A percentile compares a stretch with the other conserved stretches of the same genome.
Evolutionary conservation across 2,797 vertebrate species (phyloP).

Genomic region (Brotogeris chrysoptera): DNA sequence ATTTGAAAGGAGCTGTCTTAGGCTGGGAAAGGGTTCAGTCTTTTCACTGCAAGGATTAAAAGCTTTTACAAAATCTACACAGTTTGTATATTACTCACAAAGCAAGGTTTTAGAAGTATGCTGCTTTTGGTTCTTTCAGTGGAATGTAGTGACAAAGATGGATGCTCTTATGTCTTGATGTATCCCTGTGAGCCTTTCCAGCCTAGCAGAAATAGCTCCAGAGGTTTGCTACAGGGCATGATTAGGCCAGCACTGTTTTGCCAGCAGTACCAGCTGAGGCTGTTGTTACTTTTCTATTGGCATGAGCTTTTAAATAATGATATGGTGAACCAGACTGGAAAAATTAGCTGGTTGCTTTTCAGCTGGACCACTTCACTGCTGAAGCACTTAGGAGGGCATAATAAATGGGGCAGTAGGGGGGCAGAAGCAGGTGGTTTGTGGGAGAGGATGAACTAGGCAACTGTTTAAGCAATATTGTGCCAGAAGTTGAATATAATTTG

Average conservation of each 20-base stretch:
- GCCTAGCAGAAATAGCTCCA: background rate
- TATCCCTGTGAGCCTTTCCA: background rate
- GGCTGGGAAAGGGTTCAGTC: background rate
- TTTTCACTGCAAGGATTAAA: background rate
- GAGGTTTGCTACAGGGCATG: background rate
- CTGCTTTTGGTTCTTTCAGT: background rate
- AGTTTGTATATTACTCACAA: background rate
- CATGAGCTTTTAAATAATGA: background rate
- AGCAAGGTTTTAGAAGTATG: background rate
- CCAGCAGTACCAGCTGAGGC: background rate
- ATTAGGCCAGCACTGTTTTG: background rate
- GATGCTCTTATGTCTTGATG: background rate
- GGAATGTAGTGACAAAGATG: background rate
- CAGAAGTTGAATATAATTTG: background rate
- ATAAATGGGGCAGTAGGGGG: background rate
- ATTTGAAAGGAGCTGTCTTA: background rate
- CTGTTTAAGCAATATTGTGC: background rate
- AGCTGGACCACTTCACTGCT: background rate
- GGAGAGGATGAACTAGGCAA: background rate
- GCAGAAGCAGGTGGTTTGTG: background rate
- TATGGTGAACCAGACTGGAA: background rate
- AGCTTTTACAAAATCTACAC: background rate
- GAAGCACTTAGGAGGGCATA: background rate
- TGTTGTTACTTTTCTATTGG: background rate
- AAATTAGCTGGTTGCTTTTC: background rate